Evolutionary conservation across 2,888 invertebrate genomes (phyloP), one percentile per base, ranked within the genome.

Genomic region (Gibbula magus): DNA sequence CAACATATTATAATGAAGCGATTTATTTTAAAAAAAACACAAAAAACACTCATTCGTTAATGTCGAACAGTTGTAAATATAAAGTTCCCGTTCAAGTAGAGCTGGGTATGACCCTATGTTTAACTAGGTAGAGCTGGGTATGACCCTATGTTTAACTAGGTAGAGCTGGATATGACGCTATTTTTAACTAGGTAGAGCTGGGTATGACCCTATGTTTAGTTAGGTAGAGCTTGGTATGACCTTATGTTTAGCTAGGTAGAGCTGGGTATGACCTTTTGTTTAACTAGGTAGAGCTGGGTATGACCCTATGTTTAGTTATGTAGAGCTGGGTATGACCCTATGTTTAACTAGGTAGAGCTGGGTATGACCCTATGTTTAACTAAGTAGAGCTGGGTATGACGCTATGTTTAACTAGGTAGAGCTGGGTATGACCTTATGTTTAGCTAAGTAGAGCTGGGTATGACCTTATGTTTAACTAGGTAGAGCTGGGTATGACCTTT

Each of bases 211-310:
- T 56, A 61, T 0, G 39, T 54, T 54, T 4, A 20, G n/a, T n/a
- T n/a, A n/a, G n/a, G n/a, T n/a, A n/a, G n/a, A n/a, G n/a, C n/a
- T n/a, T n/a, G 54, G 54, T 54, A 54, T 20, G 20, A 20, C 20
- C 7, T 25, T 61, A 13, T 61, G 29, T 29, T 25, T 61, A 29
- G 74, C 74, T 10, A 18, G 18, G 45, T 61, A 45, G 61, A 45
- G 32, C 39, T 77, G 45, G 61, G 77, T 77, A 35, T 66, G 77
- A 66, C 66, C 66, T 45, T 66, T 45, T 35, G n/a, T n/a, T n/a
- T n/a, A n/a, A n/a, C n/a, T n/a, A n/a, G n/a, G n/a, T n/a, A n/a
- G n/a, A n/a, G n/a, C n/a, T n/a, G 54, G 5, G 32, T 76, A 56
- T 5, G 56, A 25, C 56, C n/a, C 32, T 56, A 61, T 0, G 39